phyloP scores from a whole-genome alignment of 2,888 invertebrate genomes.

The Agriopis aurantiaria region DNA sequence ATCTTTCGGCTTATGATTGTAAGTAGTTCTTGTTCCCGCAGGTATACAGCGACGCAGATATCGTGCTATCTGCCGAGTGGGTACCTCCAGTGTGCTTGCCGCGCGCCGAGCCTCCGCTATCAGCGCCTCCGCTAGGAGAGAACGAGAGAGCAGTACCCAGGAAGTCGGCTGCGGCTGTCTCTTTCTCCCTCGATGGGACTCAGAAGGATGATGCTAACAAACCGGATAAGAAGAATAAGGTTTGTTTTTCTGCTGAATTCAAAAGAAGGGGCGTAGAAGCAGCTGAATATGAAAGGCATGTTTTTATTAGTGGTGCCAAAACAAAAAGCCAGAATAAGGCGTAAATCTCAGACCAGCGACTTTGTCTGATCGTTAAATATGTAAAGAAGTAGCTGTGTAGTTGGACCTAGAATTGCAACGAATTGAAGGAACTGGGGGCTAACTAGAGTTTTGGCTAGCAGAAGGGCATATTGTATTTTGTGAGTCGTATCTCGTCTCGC shows the following conservation, averaged over 20 bases:
- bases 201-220: conserved; percentile 85
- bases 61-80: conserved; percentile 95
- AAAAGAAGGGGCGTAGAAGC: not conserved
- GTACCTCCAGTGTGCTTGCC: conserved; percentile 94
- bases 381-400: too few relatives aligned
- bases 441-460: too few relatives aligned
- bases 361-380: too few relatives aligned
- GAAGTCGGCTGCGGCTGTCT: conserved; percentile 77
- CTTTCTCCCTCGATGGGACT: conserved; percentile 80
- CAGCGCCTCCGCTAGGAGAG: conserved; percentile 83
- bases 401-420: not conserved
- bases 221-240: conserved; percentile 92
- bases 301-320: too few relatives aligned
- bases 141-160: conserved; percentile 74
- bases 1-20: conserved; percentile 15
- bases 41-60: conserved; percentile 95
- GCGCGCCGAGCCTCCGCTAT: conserved; percentile 88
- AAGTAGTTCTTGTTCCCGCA: conserved; percentile 54
- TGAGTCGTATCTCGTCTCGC: too few relatives aligned
- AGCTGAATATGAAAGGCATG: too few relatives aligned
- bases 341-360: too few relatives aligned
- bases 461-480: too few relatives aligned
- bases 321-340: too few relatives aligned
- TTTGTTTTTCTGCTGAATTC: conserved; percentile 51
- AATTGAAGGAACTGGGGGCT: too few relatives aligned